Evolutionary conservation across 1,140 invertebrate species (phyloP).

Genomic region (Centruroides sculpturatus): DNA sequence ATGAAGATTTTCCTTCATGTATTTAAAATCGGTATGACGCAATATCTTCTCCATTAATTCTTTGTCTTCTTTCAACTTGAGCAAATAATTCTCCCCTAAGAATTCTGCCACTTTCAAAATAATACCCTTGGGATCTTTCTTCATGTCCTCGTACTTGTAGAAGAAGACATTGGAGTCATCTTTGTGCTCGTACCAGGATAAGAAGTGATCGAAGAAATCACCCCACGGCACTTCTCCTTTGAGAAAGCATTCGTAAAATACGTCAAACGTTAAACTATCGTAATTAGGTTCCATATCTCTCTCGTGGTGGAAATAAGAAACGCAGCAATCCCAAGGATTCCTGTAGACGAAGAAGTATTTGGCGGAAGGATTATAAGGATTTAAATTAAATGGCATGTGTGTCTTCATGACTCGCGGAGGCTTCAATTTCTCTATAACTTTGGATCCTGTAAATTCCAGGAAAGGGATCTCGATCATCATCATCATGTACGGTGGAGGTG

Average conservation of each 20-base stretch:
- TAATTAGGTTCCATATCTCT: background rate
- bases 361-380: background rate
- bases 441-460: background rate
- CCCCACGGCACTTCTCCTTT: constrained; percentile 9
- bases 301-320: constrained; percentile 9
- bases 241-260: constrained; percentile 9
- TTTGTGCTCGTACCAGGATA: constrained; percentile 20
- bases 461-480: background rate
- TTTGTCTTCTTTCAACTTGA: constrained; percentile 9
- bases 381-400: background rate
- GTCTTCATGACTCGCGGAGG: constrained; percentile 1
- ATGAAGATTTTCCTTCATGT: background rate
- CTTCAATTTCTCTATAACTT: background rate
- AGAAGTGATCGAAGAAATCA: constrained; percentile 12
- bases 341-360: constrained; percentile 4
- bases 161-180: constrained; percentile 54
- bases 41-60: constrained; percentile 4
- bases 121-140: constrained; percentile 31
- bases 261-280: constrained; percentile 1
- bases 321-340: constrained; percentile 7
- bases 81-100: constrained; percentile 21
- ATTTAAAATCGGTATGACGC: constrained; percentile 3
- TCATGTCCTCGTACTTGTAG: constrained; percentile 65
- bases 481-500: constrained; percentile 3
- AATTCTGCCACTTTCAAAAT: constrained; percentile 32